Base-by-base conservation (phyloP, 2,888 invertebrate genomes). In the Xestoiulus laeticollis region DNA sequence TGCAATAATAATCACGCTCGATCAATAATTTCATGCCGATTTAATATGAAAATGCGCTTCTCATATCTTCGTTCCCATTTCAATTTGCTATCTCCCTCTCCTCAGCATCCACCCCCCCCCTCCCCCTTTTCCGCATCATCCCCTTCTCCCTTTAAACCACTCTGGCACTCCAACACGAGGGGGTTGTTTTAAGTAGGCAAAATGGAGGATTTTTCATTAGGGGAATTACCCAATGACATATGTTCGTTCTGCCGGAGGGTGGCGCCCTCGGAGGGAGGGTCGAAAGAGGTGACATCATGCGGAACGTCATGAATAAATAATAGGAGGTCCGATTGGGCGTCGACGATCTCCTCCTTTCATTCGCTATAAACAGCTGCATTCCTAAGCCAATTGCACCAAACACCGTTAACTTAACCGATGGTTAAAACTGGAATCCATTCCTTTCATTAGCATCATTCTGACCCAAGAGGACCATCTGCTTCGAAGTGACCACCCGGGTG, bases 131-230 rank as follows among this genome's bases (percentile, higher is more conserved):
- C n/a, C 53, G 5, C 53, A 16, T n/a, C 53, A n/a, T 59, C 53
- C n/a, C 53, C 48, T 19, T 59, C 59, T 22, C 59, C n/a, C n/a
- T 59, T 26, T 12, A 32, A 78, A 78, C 78, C 78, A 78, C 78
- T 78, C 78, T 78, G 78, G 78, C 78, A 78, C 30, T 78, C 30
- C 26, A 78, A 78, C 68, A 78, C 78, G 30, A 78, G 30, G 78
- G 30, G 78, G 30, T 78, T 78, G 68, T 68, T 68, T 68, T 68
- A 68, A 68, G 68, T 68, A 26, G 68, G 68, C 78, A 78, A 78
- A 78, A 78, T 78, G 78, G 78, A 78, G 78, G 78, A 78, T 78
- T 78, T 78, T 78, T 78, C 78, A 78, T 78, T 78, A 78, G 78
- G 78, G 78, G 78, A 78, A 78, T 78, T 78, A 78, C 78, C 78